Conservation (phyloP, 2,113 vertebrate genomes). For the Lycaon pictus region DNA sequence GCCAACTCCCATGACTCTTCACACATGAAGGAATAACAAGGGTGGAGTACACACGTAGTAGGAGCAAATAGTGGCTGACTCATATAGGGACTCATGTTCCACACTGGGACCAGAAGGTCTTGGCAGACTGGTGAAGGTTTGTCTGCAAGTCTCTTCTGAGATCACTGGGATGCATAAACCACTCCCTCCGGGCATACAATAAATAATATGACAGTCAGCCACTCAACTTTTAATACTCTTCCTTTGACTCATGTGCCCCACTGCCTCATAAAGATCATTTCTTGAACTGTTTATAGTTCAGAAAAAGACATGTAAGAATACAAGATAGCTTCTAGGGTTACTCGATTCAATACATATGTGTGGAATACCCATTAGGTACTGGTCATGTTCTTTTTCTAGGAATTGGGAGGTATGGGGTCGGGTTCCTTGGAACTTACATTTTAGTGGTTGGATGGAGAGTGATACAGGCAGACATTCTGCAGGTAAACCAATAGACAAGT, state of each 20-base stretch:
- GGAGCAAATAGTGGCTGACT: slow-evolving; percentile 6
- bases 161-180: neutral
- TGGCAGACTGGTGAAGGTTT: neutral
- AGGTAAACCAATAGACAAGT: neutral
- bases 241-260: neutral
- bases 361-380: neutral
- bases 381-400: neutral
- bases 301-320: neutral
- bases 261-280: neutral
- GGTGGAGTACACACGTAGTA: neutral
- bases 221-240: slow-evolving; percentile 7
- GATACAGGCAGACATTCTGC: neutral
- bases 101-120: neutral
- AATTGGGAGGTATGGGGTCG: neutral
- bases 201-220: neutral
- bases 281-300: neutral
- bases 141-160: neutral
- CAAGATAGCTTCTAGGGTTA: neutral
- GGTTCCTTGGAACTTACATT: neutral
- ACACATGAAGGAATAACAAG: neutral
- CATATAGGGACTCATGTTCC: neutral
- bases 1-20: neutral
- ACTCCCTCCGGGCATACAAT: neutral
- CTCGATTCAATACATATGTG: neutral
- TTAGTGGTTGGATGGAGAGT: neutral